These are phyloP conservation scores for Chiloscyllium plagiosum DNA, from an alignment of 2,113 vertebrate species.

Conservation along the genomic window DNA sequence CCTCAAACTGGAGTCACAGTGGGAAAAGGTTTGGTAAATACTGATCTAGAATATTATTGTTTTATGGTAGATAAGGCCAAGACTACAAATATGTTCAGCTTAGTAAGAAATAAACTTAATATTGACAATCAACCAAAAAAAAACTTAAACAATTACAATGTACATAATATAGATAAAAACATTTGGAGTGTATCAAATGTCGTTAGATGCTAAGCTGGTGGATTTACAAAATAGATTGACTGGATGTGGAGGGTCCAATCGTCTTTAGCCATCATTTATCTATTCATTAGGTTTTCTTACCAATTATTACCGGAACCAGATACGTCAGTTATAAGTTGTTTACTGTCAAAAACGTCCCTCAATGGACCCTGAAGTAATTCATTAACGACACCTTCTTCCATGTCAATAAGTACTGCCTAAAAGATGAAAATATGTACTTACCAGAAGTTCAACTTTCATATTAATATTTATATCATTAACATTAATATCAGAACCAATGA, in stretches of 20 bases:
- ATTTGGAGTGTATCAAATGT: neutral
- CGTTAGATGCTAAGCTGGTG: neutral
- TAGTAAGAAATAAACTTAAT: neutral
- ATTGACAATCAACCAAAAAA: neutral
- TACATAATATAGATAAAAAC: neutral
- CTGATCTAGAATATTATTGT: neutral
- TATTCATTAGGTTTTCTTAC: constrained; percentile 57
- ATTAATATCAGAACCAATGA: neutral
- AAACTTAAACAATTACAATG: neutral
- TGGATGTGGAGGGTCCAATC: neutral
- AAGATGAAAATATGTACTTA: constrained; percentile 42
- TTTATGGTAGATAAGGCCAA: neutral
- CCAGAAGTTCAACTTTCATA: constrained; percentile 27
- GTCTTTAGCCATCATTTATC: neutral
- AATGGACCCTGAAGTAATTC: constrained; percentile 86
- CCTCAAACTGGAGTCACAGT: too few species aligned
- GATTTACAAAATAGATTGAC: neutral
- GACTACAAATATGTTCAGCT: neutral
- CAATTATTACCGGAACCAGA: constrained; percentile 98
- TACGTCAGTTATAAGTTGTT: constrained; percentile 89
- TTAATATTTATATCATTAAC: neutral
- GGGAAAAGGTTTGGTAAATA: too few species aligned
- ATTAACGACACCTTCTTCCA: constrained; percentile 95
- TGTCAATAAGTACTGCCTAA: constrained; percentile 91
- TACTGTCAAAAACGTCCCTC: constrained; percentile 83